Evolutionary conservation across 64 coral and sea anemone species (phyloP).

Genomic region (Dendronephthya gigantea): DNA sequence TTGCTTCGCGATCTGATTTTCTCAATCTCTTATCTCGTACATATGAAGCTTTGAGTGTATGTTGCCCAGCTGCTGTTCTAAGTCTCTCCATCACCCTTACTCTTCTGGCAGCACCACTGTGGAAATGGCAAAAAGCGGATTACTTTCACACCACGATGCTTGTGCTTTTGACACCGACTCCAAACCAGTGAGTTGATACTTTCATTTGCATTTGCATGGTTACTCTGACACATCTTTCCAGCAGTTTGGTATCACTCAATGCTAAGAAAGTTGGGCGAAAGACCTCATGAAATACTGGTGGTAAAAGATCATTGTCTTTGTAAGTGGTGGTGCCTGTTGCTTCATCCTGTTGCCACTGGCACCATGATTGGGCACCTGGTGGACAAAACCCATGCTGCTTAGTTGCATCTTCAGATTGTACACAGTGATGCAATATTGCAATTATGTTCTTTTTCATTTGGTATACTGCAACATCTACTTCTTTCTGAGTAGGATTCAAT

Average conservation of each 20-base stretch:
- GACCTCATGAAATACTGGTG: not conserved
- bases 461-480: not conserved
- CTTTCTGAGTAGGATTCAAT: not conserved
- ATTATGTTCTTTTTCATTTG: not conserved
- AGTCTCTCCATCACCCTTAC: slow-evolving; percentile 1
- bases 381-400: slow-evolving; percentile 5
- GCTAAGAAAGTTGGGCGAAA: not conserved
- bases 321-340: not conserved
- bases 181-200: not conserved
- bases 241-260: not conserved
- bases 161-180: not conserved
- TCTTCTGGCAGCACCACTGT: not conserved
- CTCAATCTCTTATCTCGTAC: not conserved
- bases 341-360: not conserved
- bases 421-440: slow-evolving; percentile 10
- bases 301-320: not conserved
- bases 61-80: not conserved
- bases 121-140: slow-evolving; percentile 9
- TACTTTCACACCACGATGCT: not conserved
- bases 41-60: not conserved
- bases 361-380: not conserved
- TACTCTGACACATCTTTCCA: not conserved
- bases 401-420: not conserved
- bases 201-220: not conserved
- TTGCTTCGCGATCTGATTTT: not conserved